Evolutionary conservation across 2,888 invertebrate genomes (phyloP), one percentile per base, ranked within the genome.

Genomic region (Slavum lentiscoides): DNA sequence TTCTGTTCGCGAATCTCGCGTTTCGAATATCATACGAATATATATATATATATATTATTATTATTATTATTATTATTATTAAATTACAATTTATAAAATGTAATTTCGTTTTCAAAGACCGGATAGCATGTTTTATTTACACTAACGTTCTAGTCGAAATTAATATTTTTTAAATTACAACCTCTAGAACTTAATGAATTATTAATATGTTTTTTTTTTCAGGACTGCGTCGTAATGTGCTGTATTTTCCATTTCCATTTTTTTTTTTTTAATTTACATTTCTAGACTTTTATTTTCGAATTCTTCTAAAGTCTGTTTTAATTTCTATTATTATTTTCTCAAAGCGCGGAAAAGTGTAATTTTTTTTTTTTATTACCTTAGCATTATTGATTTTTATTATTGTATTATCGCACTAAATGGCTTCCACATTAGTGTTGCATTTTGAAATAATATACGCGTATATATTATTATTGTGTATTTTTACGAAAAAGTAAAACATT

Each of bases 291-390:
- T 55, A 21, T 68, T 74, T 55, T 68, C 43, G 49, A 69, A n/a
- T 74, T 39, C 81, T 82, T 82, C 82, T 55, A 66, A 73, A 74
- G 68, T 74, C 82, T 68, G 55, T 74, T 62, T 81, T 81, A 74
- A 66, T 67, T 81, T 64, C 21, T 72, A 67, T 64, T 70, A 9
- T 43, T 72, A 59, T 55, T 67, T 66, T 61, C 11, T 53, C 61
- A 49, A 55, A 69, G 53, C 74, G 74, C 74, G 21, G 55, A 68
- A 74, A 49, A 53, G 68, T 69, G 69, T 74, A 73, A n/a, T 59
- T 70, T 7, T 19, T 17, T 81, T 66, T 55, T 53, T 81, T 81
- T 49, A 0, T 19, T 19, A 19, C 37, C 15, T 64, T 30, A 64
- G 5, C 9, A 58, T 49, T 19, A 23, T 53, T 58, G 3, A 15